Conservation (phyloP, 2,797 vertebrate species). For the Intellagama lesueurii region DNA sequence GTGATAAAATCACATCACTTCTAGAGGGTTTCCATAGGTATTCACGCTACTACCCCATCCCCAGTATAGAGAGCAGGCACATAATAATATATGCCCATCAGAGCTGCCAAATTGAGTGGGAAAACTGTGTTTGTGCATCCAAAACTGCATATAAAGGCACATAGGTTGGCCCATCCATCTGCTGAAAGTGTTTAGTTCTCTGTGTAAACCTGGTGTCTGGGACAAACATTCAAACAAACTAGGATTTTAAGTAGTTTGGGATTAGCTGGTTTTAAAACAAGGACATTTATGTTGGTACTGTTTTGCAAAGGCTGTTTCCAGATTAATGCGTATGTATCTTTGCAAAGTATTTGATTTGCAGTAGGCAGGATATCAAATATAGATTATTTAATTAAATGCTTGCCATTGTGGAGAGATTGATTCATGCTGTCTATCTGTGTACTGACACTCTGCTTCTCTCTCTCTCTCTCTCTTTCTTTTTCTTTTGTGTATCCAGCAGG, state of each 20-base stretch:
- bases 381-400: background rate
- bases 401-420: background rate
- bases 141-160: background rate
- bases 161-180: background rate
- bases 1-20: background rate
- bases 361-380: background rate
- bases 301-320: background rate
- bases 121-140: conserved; percentile 11
- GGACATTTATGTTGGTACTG: background rate
- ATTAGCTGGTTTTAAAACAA: background rate
- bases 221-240: background rate
- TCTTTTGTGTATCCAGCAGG: conserved; percentile 78
- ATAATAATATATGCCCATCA: conserved; percentile 21
- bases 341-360: background rate
- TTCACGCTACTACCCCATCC: background rate
- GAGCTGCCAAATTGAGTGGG: conserved; percentile 3
- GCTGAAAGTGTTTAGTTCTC: background rate
- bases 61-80: background rate
- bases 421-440: conserved; percentile 3
- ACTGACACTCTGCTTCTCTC: conserved; percentile 1
- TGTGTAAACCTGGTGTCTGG: background rate
- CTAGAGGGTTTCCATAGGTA: background rate
- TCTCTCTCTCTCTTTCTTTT: conserved; percentile 24
- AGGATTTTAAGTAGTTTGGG: background rate
- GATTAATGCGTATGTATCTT: background rate